Percentiles rank a stretch among this genome's conserved stretches.
These are phyloP conservation scores for Venturia canescens DNA, from an alignment of 1,140 invertebrate genomes.

Conservation along the genomic window DNA sequence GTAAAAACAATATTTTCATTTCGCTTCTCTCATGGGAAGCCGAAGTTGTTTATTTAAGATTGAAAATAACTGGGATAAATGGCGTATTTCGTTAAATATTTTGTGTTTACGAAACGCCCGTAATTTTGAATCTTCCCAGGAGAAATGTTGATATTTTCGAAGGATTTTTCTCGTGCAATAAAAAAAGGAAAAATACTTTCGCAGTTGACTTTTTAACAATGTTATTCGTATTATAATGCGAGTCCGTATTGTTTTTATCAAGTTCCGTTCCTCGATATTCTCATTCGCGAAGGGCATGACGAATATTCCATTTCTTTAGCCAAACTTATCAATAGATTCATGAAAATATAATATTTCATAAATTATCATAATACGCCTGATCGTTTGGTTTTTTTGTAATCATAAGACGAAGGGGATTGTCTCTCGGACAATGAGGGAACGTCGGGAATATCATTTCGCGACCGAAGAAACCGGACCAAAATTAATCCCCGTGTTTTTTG, in stretches of 20 bases:
- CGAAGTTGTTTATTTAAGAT: no score
- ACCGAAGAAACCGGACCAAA: neutral
- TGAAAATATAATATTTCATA: slow-evolving; percentile 46
- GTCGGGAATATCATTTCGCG: neutral
- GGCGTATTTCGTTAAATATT: no score
- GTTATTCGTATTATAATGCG: neutral
- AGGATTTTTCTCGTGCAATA: no score
- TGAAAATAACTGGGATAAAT: no score
- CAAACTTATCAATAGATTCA: slow-evolving; percentile 41
- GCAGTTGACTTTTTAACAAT: neutral
- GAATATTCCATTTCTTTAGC: neutral
- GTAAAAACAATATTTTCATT: no score
- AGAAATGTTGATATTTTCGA: no score
- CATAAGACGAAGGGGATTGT: neutral
- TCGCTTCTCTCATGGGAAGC: no score
- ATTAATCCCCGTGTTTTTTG: slow-evolving; percentile 28
- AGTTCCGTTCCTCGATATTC: neutral
- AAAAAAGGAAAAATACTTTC: neutral
- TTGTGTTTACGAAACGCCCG: no score
- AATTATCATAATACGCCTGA: slow-evolving; percentile 39
- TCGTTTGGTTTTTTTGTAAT: neutral
- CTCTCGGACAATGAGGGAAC: neutral
- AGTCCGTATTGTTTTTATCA: neutral
- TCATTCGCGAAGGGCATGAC: neutral
- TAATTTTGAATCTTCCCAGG: no score